Base-by-base conservation (phyloP, 1,140 invertebrate genomes). In the Microplitis demolitor region DNA sequence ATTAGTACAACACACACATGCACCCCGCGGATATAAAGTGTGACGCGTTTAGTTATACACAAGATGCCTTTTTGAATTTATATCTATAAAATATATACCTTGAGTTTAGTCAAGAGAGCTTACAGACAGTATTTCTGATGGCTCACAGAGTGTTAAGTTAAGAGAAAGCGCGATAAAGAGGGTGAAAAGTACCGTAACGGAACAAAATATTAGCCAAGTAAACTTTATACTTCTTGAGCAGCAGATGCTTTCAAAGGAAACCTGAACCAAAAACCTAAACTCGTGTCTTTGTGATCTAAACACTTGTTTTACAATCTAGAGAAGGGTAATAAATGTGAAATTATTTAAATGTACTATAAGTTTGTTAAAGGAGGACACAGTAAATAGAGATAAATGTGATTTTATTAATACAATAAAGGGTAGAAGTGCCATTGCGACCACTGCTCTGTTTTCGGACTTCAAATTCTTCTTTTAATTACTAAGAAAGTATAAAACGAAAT, bases 161-260 rank as follows among this genome's bases (percentile, higher is more conserved):
- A n/a, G 58, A 51, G 35, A 9, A 50, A 71, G 61, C 50, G 61
- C 54, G 51, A 71, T 56, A 31, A 56, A n/a, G 39, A 71, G 69
- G 69, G 69, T 71, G 69, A 14, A 62, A 70, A 70, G 69, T 63
- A 39, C 58, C 37, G 69, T 70, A 58, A 39, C 16, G 45, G 39
- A 62, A 35, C 45, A 34, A 71, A 71, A 71, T 71, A 71, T 71
- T 64, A 71, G 69, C 61, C 14, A 35, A 14, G 45, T 13, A 31
- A 54, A 24, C 37, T 50, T 50, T 3, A 50, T n/a, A 16, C 33
- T 37, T 64, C 39, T 31, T 13, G 13, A 13, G 11, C 11, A 39
- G 60, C 68, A 70, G 68, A 70, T 70, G 68, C 58, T 69, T 69
- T 24, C 1, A 24, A 24, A 24, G 24, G 24, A 24, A 24, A 24